Conservation (phyloP, 2,797 vertebrate genomes). For the Bradypus variegatus region DNA sequence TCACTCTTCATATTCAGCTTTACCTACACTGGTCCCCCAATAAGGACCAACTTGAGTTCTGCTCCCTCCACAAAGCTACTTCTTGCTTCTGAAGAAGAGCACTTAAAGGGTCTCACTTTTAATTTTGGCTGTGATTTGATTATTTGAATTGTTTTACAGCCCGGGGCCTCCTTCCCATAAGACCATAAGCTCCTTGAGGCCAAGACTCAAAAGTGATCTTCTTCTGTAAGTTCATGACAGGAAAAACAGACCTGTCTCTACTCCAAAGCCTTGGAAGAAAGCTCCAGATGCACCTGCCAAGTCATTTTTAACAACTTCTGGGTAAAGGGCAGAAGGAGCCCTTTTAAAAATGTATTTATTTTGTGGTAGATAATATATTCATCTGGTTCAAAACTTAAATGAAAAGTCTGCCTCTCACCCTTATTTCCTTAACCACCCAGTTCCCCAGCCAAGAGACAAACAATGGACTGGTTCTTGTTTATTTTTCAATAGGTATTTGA, state of each 20-base stretch:
- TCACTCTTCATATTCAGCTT: not conserved
- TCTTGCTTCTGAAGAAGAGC: not conserved
- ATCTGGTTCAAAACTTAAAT: conserved; percentile 10
- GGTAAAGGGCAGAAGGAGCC: not conserved
- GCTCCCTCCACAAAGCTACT: not conserved
- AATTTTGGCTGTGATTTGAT: not conserved
- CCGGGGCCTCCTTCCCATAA: not conserved
- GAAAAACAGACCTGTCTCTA: not conserved
- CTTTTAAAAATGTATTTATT: not conserved
- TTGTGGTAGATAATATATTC: not conserved
- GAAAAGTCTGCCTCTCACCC: not conserved
- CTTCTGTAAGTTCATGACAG: not conserved
- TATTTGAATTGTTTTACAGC: not conserved
- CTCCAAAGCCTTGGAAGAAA: not conserved
- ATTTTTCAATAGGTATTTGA: not conserved
- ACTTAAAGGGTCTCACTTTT: not conserved
- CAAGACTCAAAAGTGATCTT: not conserved
- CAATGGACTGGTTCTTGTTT: not conserved
- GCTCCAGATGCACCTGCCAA: not conserved
- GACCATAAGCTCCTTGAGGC: not conserved
- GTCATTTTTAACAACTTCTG: conserved; percentile 18
- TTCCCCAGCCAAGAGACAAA: not conserved
- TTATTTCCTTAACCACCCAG: not conserved
- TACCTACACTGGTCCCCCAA: not conserved
- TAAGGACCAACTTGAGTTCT: not conserved